phyloP scores from a whole-genome alignment of 2,113 vertebrate species.

The Proteles cristata region DNA sequence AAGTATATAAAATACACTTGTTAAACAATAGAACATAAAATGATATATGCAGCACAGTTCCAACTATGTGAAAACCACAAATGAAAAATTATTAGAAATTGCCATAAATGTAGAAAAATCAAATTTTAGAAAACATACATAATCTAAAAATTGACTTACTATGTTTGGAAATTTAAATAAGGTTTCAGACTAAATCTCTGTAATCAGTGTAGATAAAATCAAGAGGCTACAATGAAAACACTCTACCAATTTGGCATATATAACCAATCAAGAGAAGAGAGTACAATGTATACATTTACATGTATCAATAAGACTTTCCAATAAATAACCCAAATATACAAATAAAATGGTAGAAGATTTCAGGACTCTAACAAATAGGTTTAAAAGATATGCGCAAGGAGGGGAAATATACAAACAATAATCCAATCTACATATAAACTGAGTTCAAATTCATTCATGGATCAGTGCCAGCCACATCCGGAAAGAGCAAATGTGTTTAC shows the following conservation, averaged over 20 bases:
- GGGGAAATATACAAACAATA: not conserved
- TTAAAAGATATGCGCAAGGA: not conserved
- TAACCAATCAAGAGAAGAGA: not conserved
- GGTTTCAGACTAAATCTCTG: not conserved
- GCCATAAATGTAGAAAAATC: not conserved
- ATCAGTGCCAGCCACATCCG: not conserved
- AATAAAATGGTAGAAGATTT: not conserved
- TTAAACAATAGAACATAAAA: not conserved
- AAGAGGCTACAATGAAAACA: not conserved
- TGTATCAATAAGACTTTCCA: not conserved
- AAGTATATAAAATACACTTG: not conserved
- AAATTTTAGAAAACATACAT: not conserved
- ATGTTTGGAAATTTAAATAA: constrained; percentile 20
- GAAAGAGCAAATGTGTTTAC: not conserved
- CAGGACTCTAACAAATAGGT: not conserved
- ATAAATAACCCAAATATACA: constrained; percentile 6
- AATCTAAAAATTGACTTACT: not conserved
- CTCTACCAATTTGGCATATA: not conserved
- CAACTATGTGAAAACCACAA: not conserved
- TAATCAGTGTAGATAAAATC: not conserved
- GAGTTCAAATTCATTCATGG: constrained; percentile 7
- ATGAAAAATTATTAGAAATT: constrained; percentile 15
- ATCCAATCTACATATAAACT: not conserved
- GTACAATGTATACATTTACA: not conserved
- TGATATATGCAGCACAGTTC: not conserved